phyloP scores from a whole-genome alignment of 2,888 invertebrate genomes.

The Exephanes ischioxanthus region DNA sequence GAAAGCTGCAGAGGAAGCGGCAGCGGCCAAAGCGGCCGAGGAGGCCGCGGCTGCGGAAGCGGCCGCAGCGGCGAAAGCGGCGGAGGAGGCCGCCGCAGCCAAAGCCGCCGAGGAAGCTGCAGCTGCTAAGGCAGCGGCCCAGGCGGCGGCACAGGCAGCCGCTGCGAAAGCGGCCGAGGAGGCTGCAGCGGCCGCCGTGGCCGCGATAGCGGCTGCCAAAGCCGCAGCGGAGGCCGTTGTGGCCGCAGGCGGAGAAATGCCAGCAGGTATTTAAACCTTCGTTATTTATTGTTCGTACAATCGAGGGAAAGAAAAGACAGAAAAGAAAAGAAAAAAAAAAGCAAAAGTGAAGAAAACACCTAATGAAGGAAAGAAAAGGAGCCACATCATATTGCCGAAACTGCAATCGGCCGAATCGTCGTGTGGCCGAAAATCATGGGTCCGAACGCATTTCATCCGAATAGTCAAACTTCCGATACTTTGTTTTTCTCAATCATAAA shows the following conservation, averaged over 20 bases:
- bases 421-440: too few species aligned
- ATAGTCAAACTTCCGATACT: too few species aligned
- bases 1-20: slow-evolving; percentile 37
- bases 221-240: slow-evolving; percentile 67
- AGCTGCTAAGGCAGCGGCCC: not conserved
- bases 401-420: too few species aligned
- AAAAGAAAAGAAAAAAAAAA: too few species aligned
- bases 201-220: slow-evolving; percentile 68
- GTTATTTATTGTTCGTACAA: not conserved
- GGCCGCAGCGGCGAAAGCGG: slow-evolving; percentile 41
- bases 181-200: slow-evolving; percentile 59
- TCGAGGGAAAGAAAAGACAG: not conserved
- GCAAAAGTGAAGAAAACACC: too few species aligned
- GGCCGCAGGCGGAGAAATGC: slow-evolving; percentile 8
- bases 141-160: not conserved
- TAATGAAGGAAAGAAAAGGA: too few species aligned
- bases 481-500: too few species aligned
- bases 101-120: slow-evolving; percentile 29
- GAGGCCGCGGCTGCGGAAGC: slow-evolving; percentile 47
- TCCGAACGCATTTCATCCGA: too few species aligned
- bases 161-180: slow-evolving; percentile 41
- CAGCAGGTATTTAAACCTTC: too few species aligned
- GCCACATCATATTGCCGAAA: too few species aligned
- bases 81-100: slow-evolving; percentile 28
- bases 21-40: slow-evolving; percentile 34